Evolutionary conservation across 37 sponge, comb jelly and placozoan genomes (phyloP).

Genomic region (Amphimedon queenslandica): DNA sequence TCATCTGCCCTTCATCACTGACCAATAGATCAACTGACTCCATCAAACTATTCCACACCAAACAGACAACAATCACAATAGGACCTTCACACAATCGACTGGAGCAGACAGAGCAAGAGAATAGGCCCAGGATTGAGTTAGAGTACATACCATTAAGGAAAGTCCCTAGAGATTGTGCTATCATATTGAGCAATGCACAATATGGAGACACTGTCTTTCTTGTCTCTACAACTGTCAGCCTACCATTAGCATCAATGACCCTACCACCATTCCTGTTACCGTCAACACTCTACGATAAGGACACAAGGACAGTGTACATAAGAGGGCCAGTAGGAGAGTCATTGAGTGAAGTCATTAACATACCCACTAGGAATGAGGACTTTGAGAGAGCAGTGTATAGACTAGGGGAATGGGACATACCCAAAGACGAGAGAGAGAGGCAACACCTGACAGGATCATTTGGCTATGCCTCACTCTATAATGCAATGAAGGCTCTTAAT

Average conservation of each 20-base stretch:
- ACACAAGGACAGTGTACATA: conserved; percentile 41
- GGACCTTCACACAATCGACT: too few relatives aligned
- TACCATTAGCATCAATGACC: conserved; percentile 33
- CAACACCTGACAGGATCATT: conserved; percentile 38
- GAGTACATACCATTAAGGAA: conserved; percentile 38
- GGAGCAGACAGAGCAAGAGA: too few relatives aligned
- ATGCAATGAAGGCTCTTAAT: conserved; percentile 17
- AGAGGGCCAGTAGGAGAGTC: conserved; percentile 19
- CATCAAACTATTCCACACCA: background rate
- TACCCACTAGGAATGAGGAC: conserved; percentile 18
- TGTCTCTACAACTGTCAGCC: conserved; percentile 12
- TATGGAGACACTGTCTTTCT: conserved; percentile 37
- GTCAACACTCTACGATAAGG: conserved; percentile 16
- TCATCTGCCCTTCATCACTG: too few relatives aligned
- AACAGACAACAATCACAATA: background rate
- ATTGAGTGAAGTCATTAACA: conserved; percentile 34
- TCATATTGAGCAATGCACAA: conserved; percentile 15
- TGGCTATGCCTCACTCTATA: conserved; percentile 34
- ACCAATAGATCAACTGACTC: background rate
- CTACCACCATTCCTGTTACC: conserved; percentile 8
- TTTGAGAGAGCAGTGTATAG: conserved; percentile 43
- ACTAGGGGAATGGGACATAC: conserved; percentile 39
- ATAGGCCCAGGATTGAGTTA: background rate
- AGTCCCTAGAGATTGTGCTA: conserved; percentile 28
- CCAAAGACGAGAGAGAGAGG: conserved; percentile 29